These are phyloP conservation scores for Lycia hirtaria DNA, from an alignment of 2,888 invertebrate genomes.

Conservation along the genomic window DNA sequence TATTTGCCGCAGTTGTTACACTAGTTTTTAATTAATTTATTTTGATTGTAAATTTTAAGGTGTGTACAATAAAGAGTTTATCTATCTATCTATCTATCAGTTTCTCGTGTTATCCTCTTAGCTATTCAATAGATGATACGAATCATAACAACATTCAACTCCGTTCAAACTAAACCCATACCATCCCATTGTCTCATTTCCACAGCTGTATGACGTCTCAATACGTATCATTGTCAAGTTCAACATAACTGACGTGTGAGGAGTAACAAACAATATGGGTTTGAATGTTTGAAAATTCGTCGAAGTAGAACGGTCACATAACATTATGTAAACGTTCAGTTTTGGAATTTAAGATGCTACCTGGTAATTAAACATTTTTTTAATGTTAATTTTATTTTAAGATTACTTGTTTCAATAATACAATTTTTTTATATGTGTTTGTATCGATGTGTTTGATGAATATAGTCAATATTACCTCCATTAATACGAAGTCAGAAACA, in stretches of 20 bases:
- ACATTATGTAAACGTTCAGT: constrained; percentile 17
- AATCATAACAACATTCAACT: constrained; percentile 62
- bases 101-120: constrained; percentile 3
- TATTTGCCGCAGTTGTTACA: neutral
- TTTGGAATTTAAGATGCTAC: constrained; percentile 27
- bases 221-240: constrained; percentile 76
- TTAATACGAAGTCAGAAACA: too few species aligned
- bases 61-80: too few species aligned
- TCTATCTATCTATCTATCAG: too few species aligned
- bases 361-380: too few species aligned
- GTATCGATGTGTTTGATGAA: too few species aligned
- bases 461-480: too few species aligned
- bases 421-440: too few species aligned
- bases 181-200: constrained; percentile 60
- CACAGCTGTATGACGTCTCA: constrained; percentile 66
- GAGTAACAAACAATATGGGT: constrained; percentile 44
- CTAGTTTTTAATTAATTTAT: too few species aligned
- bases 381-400: too few species aligned
- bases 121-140: constrained; percentile 43
- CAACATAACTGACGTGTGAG: constrained; percentile 60
- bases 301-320: constrained; percentile 22
- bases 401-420: too few species aligned
- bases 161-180: constrained; percentile 38
- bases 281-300: constrained; percentile 30
- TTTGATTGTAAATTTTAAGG: too few species aligned